Conservation (phyloP, 2,888 invertebrate species). For the Hetaerina titia region DNA sequence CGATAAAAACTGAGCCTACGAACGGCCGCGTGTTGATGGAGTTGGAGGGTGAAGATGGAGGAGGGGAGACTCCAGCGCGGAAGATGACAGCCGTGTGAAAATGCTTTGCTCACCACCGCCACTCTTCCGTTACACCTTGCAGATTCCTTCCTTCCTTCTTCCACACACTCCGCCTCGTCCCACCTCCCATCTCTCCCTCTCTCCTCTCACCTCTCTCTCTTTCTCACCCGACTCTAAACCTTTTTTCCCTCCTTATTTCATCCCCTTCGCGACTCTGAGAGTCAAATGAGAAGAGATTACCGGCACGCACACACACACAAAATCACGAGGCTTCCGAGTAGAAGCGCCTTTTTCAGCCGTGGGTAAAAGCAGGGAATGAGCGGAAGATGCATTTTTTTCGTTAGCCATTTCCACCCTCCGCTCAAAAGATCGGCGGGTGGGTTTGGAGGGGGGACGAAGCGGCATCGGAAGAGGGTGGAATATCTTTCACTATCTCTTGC, state of each 20-base stretch:
- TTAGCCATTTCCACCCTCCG: background rate
- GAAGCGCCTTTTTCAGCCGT: constrained; percentile 20
- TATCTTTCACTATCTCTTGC: constrained; percentile 13
- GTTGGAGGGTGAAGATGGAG: background rate
- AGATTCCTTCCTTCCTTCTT: background rate
- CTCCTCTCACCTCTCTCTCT: background rate
- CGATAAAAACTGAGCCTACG: constrained; percentile 19
- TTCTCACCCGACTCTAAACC: background rate
- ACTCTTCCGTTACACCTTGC: background rate
- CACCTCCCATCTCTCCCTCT: background rate
- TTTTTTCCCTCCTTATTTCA: background rate
- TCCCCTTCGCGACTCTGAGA: background rate
- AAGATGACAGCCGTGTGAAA: constrained; percentile 57
- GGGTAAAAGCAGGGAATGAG: background rate
- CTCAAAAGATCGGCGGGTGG: background rate
- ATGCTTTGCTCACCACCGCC: background rate
- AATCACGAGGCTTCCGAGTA: constrained; percentile 13
- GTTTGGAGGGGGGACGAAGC: background rate
- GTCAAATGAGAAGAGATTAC: constrained; percentile 66
- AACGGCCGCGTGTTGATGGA: background rate
- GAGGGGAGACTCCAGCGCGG: background rate
- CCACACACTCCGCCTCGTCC: background rate
- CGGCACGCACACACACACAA: background rate
- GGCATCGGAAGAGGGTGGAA: background rate
- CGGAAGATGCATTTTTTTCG: background rate